These are phyloP conservation scores for Oscarella lobularis DNA, from an alignment of 37 sponge, comb jelly and placozoan species.

Conservation along the genomic window DNA sequence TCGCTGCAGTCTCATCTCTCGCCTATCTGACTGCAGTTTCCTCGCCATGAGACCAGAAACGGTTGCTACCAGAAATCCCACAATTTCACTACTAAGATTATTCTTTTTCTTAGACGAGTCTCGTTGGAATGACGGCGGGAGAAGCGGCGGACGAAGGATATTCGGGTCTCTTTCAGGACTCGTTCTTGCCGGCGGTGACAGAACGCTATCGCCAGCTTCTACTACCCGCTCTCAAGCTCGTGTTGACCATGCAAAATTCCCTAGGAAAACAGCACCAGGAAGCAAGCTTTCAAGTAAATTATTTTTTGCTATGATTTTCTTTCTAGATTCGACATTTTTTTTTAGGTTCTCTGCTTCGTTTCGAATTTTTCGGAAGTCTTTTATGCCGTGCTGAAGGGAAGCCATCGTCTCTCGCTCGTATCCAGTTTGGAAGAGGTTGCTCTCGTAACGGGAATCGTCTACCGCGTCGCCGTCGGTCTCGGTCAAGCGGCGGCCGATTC, in stretches of 20 bases:
- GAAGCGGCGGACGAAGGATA: background rate
- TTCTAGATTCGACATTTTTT: background rate
- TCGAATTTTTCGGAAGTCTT: slow-evolving; percentile 47
- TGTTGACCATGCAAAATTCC: slow-evolving; percentile 33
- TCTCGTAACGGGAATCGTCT: slow-evolving; percentile 49
- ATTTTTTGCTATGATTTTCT: background rate
- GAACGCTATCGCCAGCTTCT: slow-evolving; percentile 65
- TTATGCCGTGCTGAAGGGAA: slow-evolving; percentile 36
- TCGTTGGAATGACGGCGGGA: background rate
- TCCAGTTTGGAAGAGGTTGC: slow-evolving; percentile 50
- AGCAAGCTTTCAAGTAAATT: slow-evolving; percentile 37
- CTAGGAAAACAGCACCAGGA: slow-evolving; percentile 48
- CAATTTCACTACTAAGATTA: too few species aligned
- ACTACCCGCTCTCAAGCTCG: slow-evolving; percentile 46
- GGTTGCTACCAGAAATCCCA: background rate
- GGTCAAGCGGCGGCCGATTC: background rate
- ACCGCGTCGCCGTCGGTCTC: slow-evolving; percentile 39
- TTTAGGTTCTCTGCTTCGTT: slow-evolving; percentile 37
- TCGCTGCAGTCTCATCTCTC: slow-evolving; percentile 17
- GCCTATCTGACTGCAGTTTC: slow-evolving; percentile 59
- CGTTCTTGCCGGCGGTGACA: slow-evolving; percentile 41
- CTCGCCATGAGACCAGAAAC: slow-evolving; percentile 45
- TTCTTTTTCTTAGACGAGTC: slow-evolving; percentile 2
- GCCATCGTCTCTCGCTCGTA: slow-evolving; percentile 7
- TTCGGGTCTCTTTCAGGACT: background rate